phyloP scores from a whole-genome alignment of 2,888 invertebrate genomes.

The Bellardia pandia region DNA sequence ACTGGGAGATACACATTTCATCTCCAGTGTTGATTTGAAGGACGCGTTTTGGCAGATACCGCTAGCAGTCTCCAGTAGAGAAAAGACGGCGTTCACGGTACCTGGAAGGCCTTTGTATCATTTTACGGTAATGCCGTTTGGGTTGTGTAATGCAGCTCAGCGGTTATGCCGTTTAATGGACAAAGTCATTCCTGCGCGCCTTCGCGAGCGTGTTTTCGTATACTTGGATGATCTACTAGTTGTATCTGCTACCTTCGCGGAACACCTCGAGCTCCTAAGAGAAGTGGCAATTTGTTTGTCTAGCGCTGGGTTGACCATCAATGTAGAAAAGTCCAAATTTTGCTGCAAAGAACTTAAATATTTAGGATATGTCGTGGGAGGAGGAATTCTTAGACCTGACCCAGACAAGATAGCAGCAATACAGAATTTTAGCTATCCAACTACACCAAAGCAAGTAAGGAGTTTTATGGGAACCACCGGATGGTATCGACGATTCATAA shows the following conservation, averaged over 20 bases:
- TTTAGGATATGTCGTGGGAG: conserved; percentile 34
- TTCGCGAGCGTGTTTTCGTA: conserved; percentile 59
- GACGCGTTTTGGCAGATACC: no score
- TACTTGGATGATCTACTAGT: conserved; percentile 69
- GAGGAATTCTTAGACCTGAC: conserved; percentile 5
- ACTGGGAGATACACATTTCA: no score
- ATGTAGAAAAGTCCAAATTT: conserved; percentile 58
- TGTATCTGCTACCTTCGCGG: conserved; percentile 52
- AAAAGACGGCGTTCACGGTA: no score
- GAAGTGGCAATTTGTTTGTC: conserved; percentile 45
- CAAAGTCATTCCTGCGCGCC: conserved; percentile 52
- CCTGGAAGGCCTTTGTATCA: no score
- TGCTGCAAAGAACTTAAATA: conserved; percentile 66
- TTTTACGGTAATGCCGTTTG: neutral
- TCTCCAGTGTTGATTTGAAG: no score
- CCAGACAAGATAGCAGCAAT: conserved; percentile 12
- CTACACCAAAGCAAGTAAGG: neutral
- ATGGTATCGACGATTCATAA: neutral
- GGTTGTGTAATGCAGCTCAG: neutral
- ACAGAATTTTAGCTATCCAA: neutral
- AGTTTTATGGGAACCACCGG: conserved; percentile 18
- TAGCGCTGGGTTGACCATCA: conserved; percentile 56
- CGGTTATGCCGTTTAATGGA: conserved; percentile 60
- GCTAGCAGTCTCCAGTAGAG: no score
- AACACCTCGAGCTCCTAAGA: conserved; percentile 32